Base-by-base conservation (phyloP, 2,797 vertebrate genomes). In the Tiaroga cobitis region DNA sequence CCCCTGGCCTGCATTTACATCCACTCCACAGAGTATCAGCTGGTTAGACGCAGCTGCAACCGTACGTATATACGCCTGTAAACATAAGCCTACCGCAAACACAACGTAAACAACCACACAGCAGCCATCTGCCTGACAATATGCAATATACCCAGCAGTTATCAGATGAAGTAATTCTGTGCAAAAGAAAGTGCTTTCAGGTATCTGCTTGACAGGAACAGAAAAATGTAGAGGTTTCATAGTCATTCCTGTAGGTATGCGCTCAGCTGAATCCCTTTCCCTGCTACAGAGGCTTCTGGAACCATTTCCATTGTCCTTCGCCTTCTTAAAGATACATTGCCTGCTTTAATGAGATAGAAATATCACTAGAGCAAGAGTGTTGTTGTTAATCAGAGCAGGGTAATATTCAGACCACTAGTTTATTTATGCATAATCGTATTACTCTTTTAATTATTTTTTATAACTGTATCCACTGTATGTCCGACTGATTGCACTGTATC, bases 1-100 rank as follows among this genome's bases (percentile, higher is more conserved):
- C 93, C 90, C 69, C 56, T 59, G 84, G 95, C 93, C 94, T 94
- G 95, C 94, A 89, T 95, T 95, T 92, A 93, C 95, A 96, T 96
- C 92, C 90, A 88, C 90, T 95, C 93, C 95, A 95, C 94, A 94
- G 96, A 94, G 94, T 93, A 92, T 82, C 72, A 94, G 94, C 95
- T 90, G 93, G 93, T 93, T 93, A 92, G 92, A 93, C 82, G 82
- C 92, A 74, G 61, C 91, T 88, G 91, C 91, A 92, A 94, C 92
- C 91, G 93, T 93, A 93, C 94, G 94, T 95, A 95, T 94, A 95
- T 94, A 92, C 91, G 92, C 88, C 24, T 65, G 76, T 80, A 73
- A 85, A 61, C 54, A 77, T 90, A 91, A 91, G 92, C 90, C 91
- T 85, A 65, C 90, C 85, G 83, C 72, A 10, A 87, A 69, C 46